Evolutionary conservation across 2,888 invertebrate genomes (phyloP), one percentile per base, ranked within the genome.

Genomic region (Nomada hirtipes): DNA sequence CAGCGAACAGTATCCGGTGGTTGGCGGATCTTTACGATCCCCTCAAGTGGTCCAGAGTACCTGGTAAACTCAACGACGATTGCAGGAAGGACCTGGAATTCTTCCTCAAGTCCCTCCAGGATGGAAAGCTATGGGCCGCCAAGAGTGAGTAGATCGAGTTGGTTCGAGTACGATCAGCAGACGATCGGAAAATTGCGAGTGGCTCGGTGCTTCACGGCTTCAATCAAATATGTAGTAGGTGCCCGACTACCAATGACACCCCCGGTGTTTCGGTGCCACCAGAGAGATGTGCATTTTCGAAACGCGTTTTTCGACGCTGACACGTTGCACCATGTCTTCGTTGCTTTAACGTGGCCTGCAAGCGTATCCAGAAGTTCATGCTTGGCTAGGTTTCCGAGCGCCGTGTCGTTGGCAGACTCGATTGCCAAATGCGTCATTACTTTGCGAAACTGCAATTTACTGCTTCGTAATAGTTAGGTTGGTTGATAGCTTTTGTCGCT

Each of bases 91-190:
- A 96, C 84, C 94, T 96, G 94, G 94, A 94, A 83, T 92, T 92
- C 50, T 96, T 96, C 92, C 90, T 96, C 36, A 94, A 92, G 90
- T 96, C 95, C 73, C 94, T 95, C 76, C 94, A 90, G 92, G 96
- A 94, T 86, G 97, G 95, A 89, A 95, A 95, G 90, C 94, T 94
- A 60, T 97, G 97, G 97, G 97, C 97, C 13, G 96, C 97, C 52
- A 96, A 96, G 94, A 97, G 97, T 97, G 92, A 96, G 97, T 96
- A 64, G 13, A 44, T 20, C 23, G 47, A 47, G 47, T 15, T 23
- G 55, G 7, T 67, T 47, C 47, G 53, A n/a, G 65, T 47, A 20
- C 36, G n/a, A 15, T 26, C n/a, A 15, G 68, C 11, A 44, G 20
- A 18, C 4, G 18, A 67, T 50, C 23, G 20, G 36, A 20, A 64